phyloP scores from a whole-genome alignment of 2,797 vertebrate genomes.

The Tolypeutes matacus region DNA sequence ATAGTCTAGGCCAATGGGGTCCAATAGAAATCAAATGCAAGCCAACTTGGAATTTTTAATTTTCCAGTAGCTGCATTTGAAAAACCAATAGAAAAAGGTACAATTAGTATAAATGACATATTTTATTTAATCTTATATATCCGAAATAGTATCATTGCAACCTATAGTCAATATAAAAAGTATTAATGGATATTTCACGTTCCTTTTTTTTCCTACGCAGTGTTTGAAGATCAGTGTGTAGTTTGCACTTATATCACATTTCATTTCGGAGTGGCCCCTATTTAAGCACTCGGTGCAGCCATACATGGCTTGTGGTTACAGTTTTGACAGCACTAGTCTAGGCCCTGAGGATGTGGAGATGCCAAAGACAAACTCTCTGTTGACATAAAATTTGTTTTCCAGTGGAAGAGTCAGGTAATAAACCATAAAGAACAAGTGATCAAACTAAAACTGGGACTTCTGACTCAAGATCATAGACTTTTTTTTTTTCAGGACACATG shows the following conservation, averaged over 20 bases:
- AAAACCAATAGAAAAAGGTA: neutral
- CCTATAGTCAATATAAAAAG: neutral
- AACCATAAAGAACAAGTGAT: neutral
- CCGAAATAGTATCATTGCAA: neutral
- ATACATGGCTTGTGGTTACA: rapidly evolving
- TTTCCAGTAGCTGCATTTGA: neutral
- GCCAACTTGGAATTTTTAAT: neutral
- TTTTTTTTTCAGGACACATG: too few species aligned
- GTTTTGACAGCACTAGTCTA: neutral
- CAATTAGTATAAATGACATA: neutral
- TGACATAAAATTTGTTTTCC: neutral
- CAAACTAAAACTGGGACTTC: neutral
- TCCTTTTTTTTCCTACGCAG: neutral
- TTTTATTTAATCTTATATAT: neutral
- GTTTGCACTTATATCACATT: neutral
- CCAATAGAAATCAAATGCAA: neutral
- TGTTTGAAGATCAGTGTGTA: neutral
- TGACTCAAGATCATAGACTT: neutral
- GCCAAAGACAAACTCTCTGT: neutral
- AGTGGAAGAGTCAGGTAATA: neutral
- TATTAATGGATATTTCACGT: neutral
- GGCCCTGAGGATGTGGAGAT: neutral
- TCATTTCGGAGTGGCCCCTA: rapidly evolving
- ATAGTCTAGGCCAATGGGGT: neutral
- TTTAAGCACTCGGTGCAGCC: rapidly evolving